Evolutionary conservation across 2,888 invertebrate genomes (phyloP).

Genomic region (Brachyopa scutellaris): DNA sequence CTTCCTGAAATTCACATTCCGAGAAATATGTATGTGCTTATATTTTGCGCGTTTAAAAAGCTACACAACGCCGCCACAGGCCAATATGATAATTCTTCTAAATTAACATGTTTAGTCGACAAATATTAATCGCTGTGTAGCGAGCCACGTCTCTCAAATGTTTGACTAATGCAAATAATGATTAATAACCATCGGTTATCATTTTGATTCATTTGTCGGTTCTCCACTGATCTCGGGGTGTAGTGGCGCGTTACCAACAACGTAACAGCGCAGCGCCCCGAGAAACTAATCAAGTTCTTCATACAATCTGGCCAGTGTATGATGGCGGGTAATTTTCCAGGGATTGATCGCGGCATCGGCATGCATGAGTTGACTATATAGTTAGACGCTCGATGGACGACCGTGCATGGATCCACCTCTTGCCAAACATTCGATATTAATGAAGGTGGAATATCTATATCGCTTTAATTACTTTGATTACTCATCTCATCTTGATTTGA

Average conservation of each 20-base stretch:
- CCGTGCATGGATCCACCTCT: constrained; percentile 42
- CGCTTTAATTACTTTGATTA: constrained; percentile 70
- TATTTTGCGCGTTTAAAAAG: not conserved
- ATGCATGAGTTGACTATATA: constrained; percentile 60
- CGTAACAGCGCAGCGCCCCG: constrained; percentile 38
- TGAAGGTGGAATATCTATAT: constrained; percentile 67
- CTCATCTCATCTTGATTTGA: constrained; percentile 59
- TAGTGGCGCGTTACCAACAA: constrained; percentile 29
- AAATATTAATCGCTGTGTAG: constrained; percentile 63
- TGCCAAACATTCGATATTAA: constrained; percentile 67
- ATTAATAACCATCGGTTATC: constrained; percentile 66
- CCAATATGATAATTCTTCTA: constrained; percentile 60
- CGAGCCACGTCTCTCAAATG: constrained; percentile 52
- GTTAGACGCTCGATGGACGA: constrained; percentile 33
- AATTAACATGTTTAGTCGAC: constrained; percentile 71
- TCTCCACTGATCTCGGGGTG: constrained; percentile 34
- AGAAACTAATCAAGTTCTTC: constrained; percentile 65
- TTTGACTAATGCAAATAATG: constrained; percentile 71
- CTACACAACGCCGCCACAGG: not conserved
- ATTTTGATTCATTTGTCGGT: constrained; percentile 68
- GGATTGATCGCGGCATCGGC: constrained; percentile 47
- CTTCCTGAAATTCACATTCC: not conserved
- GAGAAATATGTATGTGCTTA: constrained; percentile 4
- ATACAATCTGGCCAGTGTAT: not conserved
- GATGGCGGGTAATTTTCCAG: constrained; percentile 51